Evolutionary conservation across 2,888 invertebrate genomes (phyloP).

Genomic region (Uloborus plumipes): DNA sequence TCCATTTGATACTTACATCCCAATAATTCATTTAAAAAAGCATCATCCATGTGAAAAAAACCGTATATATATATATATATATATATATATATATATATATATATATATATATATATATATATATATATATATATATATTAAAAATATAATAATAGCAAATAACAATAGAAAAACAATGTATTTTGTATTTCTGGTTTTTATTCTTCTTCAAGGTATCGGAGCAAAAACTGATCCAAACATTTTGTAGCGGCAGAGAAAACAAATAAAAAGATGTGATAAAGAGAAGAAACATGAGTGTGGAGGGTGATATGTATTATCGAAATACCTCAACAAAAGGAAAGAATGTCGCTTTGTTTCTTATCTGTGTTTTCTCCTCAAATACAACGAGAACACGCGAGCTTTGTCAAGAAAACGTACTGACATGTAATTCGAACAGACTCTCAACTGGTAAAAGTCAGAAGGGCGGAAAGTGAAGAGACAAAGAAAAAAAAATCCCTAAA

Average conservation of each 20-base stretch:
- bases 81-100: background rate
- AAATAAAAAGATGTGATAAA: background rate
- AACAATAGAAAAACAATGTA: too few species aligned
- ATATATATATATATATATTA: background rate
- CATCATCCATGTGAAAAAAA: too few species aligned
- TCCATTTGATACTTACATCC: background rate
- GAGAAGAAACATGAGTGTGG: slow-evolving; percentile 4
- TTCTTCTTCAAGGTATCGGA: too few species aligned
- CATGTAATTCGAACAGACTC: slow-evolving; percentile 50
- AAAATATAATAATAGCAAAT: too few species aligned
- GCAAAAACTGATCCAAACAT: too few species aligned
- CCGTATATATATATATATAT: slow-evolving; percentile 8
- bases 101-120: slow-evolving; percentile 8
- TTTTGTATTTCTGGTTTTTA: too few species aligned
- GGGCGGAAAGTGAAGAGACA: slow-evolving; percentile 46
- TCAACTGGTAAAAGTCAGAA: slow-evolving; percentile 43
- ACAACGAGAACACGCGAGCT: slow-evolving; percentile 6
- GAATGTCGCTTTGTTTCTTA: too few species aligned
- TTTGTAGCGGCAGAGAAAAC: too few species aligned
- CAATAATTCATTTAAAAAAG: background rate
- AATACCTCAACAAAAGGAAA: slow-evolving; percentile 26
- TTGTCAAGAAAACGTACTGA: slow-evolving; percentile 35
- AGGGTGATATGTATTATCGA: slow-evolving; percentile 22
- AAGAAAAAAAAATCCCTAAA: slow-evolving; percentile 13
- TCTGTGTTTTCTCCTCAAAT: too few species aligned